Evolutionary conservation across 1,140 invertebrate species (phyloP).

Genomic region (Trichoplusia ni): DNA sequence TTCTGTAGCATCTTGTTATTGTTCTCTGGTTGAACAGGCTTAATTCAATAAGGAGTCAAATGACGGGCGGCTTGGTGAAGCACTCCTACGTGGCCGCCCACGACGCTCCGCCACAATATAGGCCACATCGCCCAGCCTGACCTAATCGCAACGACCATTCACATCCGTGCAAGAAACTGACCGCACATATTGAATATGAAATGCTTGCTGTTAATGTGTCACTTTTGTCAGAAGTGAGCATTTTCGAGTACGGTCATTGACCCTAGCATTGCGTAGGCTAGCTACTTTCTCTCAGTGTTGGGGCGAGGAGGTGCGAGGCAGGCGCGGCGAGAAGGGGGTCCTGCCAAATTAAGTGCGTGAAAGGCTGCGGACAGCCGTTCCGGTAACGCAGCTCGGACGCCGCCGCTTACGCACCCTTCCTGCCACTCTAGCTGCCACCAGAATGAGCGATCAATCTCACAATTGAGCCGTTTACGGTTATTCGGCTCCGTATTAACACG

Average conservation of each 20-base stretch:
- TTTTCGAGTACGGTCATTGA: slow-evolving; percentile 78
- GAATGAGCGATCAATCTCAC: not conserved
- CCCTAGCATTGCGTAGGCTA: slow-evolving; percentile 80
- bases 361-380: slow-evolving; percentile 70
- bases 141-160: slow-evolving; percentile 68
- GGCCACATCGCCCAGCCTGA: slow-evolving; percentile 54
- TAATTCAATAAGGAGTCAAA: slow-evolving; percentile 1
- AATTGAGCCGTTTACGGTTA: slow-evolving; percentile 13
- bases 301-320: slow-evolving; percentile 57
- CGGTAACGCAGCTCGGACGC: slow-evolving; percentile 36
- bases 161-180: slow-evolving; percentile 73
- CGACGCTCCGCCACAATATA: slow-evolving; percentile 46
- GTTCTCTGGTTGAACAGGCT: too few species aligned
- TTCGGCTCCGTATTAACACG: slow-evolving; percentile 5
- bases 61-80: not conserved
- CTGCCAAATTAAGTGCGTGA: slow-evolving; percentile 80
- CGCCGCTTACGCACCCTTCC: slow-evolving; percentile 34
- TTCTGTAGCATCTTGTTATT: too few species aligned
- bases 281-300: slow-evolving; percentile 78
- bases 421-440: slow-evolving; percentile 11
- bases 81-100: slow-evolving; percentile 33
- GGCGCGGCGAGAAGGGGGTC: slow-evolving; percentile 66
- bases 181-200: slow-evolving; percentile 78
- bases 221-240: slow-evolving; percentile 78
- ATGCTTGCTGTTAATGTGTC: slow-evolving; percentile 75